Conservation (phyloP, 2,888 invertebrate species). For the Carabus problematicus region DNA sequence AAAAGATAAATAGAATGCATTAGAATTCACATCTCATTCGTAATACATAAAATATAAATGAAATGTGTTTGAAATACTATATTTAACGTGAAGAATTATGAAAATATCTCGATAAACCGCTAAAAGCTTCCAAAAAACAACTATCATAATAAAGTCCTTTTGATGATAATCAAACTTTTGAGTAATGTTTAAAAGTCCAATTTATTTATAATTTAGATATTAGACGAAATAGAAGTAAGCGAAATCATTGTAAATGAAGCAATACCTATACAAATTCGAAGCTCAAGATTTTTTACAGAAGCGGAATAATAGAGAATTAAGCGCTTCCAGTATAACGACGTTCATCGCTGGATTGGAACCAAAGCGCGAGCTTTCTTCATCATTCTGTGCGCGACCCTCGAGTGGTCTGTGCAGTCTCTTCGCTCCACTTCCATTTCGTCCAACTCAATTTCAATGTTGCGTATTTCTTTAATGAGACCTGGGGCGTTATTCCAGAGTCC, state of each 20-base stretch:
- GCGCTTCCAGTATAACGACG: neutral
- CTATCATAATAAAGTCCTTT: no score
- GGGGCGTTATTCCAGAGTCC: slow-evolving; percentile 43
- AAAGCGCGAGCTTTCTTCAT: neutral
- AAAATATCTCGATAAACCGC: neutral
- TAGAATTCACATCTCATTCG: slow-evolving; percentile 24
- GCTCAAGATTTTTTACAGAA: no score
- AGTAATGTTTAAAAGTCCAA: neutral
- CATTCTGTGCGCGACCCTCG: no score
- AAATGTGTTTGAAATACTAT: neutral
- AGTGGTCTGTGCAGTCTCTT: slow-evolving; percentile 26
- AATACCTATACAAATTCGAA: no score
- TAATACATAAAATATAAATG: slow-evolving; percentile 1
- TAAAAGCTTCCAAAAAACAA: neutral
- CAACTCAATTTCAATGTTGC: slow-evolving; percentile 46
- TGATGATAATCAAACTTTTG: neutral
- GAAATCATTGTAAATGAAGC: no score
- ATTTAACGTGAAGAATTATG: neutral
- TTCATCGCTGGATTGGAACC: slow-evolving; percentile 20
- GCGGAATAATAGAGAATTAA: slow-evolving; percentile 18
- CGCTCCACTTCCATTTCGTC: slow-evolving; percentile 44
- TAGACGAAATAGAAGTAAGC: no score
- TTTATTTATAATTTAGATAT: no score
- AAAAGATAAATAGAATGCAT: slow-evolving; percentile 57
- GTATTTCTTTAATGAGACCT: slow-evolving; percentile 47